Base-by-base conservation (phyloP, 2,888 invertebrate species). In the Hetaerina titia region DNA sequence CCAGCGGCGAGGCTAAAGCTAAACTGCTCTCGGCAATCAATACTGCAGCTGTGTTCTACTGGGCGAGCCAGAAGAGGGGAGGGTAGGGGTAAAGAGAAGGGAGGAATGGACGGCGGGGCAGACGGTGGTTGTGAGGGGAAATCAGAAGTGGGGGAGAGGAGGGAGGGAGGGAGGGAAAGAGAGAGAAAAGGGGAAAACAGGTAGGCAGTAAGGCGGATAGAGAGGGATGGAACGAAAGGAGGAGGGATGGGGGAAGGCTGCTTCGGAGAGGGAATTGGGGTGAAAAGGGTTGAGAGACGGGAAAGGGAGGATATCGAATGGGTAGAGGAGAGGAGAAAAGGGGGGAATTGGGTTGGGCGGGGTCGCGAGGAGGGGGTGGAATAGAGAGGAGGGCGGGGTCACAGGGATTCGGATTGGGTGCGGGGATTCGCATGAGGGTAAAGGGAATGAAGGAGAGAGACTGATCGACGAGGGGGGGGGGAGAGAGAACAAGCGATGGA, bases 21-120 rank as follows among this genome's bases (percentile, higher is more conserved):
- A 56, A 69, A 92, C 92, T 92, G 92, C 92, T 64, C 74, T 74
- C 56, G 92, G n/a, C 92, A 92, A 92, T 92, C 92, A 92, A 92
- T 92, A 92, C 92, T 92, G 92, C 92, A 92, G 92, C 92, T 92
- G 92, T 92, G 81, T 81, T 81, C 81, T 81, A 81, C 25, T 81
- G 45, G 89, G 89, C 89, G 57, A 89, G 89, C n/a, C 89, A 22
- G 57, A 13, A 19, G 57, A 19, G 58, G 89, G 74, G 69, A 8
- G 64, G 6, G 11, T 8, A 7, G 17, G 15, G 90, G 64, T 31
- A 31, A 57, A 57, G 22, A 31, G 69, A 69, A 31, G 89, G 58
- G 9, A 19, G 89, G 58, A 7, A 17, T 9, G 56, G 45, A 17
- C 22, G 89, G 56, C 17, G 89, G 22, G 56, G 58, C 0, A 57